phyloP scores from a whole-genome alignment of 2,113 vertebrate species.

The Cisticola juncidis region DNA sequence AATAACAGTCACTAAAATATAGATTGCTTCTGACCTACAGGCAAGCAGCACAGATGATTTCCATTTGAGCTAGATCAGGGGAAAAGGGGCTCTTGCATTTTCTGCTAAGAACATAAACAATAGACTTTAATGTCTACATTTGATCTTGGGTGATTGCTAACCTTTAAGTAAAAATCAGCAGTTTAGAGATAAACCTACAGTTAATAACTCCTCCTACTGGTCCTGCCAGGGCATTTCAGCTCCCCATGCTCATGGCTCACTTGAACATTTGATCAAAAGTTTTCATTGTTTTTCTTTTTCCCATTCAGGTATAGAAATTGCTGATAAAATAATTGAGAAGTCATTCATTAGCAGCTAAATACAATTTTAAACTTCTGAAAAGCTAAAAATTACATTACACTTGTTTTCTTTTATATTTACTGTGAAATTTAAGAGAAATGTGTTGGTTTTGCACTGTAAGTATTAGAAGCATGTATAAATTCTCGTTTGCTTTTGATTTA shows the following conservation, averaged over 20 bases:
- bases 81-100: background rate
- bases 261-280: background rate
- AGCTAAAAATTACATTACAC: background rate
- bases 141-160: background rate
- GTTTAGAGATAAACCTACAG: background rate
- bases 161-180: background rate
- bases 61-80: background rate
- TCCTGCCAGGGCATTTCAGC: background rate
- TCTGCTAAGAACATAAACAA: background rate
- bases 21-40: background rate
- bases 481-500: slow-evolving; percentile 8
- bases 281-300: background rate
- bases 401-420: background rate
- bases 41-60: background rate
- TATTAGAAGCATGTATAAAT: background rate
- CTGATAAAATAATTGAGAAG: background rate
- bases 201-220: background rate
- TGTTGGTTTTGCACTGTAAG: background rate
- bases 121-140: background rate
- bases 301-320: background rate
- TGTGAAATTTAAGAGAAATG: background rate
- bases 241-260: background rate
- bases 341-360: background rate
- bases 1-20: background rate
- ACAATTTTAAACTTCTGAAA: background rate